Conservation (phyloP, 2,113 vertebrate genomes). For the Podocnemis expansa region DNA sequence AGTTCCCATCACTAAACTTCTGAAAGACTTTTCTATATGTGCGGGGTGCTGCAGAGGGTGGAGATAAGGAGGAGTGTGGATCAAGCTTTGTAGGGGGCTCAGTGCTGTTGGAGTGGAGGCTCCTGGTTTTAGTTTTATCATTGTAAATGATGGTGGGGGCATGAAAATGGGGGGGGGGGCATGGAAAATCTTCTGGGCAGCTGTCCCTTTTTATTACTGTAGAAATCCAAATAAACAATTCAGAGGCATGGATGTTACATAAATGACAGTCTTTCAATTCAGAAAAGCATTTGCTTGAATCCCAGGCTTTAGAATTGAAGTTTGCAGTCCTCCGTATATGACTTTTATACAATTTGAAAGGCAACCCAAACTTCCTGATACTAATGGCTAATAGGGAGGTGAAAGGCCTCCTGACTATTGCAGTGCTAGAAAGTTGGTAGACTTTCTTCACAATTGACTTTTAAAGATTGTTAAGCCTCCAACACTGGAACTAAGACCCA, state of each 20-base stretch:
- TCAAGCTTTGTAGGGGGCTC: background rate
- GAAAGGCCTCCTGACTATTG: background rate
- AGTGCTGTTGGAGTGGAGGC: background rate
- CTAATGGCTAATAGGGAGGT: background rate
- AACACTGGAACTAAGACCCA: background rate
- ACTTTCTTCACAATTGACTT: conserved; percentile 23
- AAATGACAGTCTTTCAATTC: background rate
- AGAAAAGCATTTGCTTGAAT: rapidly evolving
- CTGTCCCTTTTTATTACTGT: rapidly evolving
- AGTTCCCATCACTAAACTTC: no score
- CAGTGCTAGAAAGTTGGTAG: background rate
- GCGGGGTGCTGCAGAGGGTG: no score
- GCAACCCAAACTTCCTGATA: background rate
- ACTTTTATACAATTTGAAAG: background rate
- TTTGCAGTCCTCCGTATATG: background rate
- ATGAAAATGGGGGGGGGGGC: no score
- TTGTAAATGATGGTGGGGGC: background rate
- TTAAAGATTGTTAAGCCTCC: background rate
- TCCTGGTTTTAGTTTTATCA: background rate
- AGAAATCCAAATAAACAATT: background rate
- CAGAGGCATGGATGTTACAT: background rate
- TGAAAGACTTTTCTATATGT: no score
- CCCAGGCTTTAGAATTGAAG: background rate
- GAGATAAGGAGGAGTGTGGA: background rate
- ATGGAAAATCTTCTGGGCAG: background rate